A percentile compares a stretch with the other conserved stretches of the same genome.
Conservation (phyloP, 2,888 invertebrate species). For the Pocota personata region DNA sequence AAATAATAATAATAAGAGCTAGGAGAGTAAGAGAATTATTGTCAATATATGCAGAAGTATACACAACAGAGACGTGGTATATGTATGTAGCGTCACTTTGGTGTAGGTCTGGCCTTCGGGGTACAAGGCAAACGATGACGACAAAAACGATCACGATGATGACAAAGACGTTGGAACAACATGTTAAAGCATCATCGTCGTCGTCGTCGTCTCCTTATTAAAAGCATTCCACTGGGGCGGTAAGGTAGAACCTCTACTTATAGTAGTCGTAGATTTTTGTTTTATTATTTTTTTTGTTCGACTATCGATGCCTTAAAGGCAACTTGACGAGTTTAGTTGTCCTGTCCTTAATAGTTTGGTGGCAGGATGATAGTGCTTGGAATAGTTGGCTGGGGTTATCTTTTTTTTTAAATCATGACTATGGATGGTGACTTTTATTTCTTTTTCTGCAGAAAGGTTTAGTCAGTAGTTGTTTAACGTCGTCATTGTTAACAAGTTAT, state of each 20-base stretch:
- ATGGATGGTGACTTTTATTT: neutral
- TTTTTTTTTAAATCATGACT: neutral
- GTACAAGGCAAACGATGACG: constrained; percentile 28
- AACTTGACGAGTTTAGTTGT: constrained; percentile 56
- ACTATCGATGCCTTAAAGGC: constrained; percentile 54
- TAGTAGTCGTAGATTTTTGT: constrained; percentile 33
- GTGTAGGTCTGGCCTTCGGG: constrained; percentile 66
- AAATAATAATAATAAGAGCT: constrained; percentile 40
- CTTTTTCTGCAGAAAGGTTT: neutral
- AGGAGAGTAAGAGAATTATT: constrained; percentile 57
- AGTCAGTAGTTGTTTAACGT: constrained; percentile 1
- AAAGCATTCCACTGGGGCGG: constrained; percentile 52
- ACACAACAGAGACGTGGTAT: constrained; percentile 36
- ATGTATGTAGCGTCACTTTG: constrained; percentile 50
- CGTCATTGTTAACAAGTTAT: constrained; percentile 8
- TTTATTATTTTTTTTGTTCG: constrained; percentile 2
- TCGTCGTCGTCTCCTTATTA: constrained; percentile 56
- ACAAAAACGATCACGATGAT: constrained; percentile 29
- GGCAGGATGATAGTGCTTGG: constrained; percentile 2
- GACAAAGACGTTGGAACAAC: constrained; percentile 53
- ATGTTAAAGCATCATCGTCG: constrained; percentile 37
- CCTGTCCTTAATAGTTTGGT: constrained; percentile 39
- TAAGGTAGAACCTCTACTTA: constrained; percentile 28
- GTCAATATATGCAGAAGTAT: constrained; percentile 71
- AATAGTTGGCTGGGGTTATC: constrained; percentile 6